Evolutionary conservation across 2,888 invertebrate species (phyloP).

Genomic region (Noctua janthe): DNA sequence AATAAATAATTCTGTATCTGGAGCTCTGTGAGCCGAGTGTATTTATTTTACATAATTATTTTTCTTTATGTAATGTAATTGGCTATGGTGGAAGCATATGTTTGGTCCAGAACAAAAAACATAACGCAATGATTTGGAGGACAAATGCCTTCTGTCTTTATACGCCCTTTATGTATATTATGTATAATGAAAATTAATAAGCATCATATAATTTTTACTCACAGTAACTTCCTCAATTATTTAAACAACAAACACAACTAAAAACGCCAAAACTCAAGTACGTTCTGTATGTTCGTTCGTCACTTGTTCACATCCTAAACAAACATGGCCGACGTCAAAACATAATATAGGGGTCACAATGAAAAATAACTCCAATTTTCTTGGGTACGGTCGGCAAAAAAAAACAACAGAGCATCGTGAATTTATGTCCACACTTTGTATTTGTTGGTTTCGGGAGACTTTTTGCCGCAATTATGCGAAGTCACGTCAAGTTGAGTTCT

Average conservation of each 20-base stretch:
- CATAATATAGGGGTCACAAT: constrained; percentile 58
- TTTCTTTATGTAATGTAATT: too few species aligned
- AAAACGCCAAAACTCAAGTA: constrained; percentile 20
- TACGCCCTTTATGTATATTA: too few species aligned
- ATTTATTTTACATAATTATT: too few species aligned
- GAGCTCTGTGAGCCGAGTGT: too few species aligned
- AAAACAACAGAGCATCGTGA: constrained; percentile 38
- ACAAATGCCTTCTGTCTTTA: too few species aligned
- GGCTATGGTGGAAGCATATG: too few species aligned
- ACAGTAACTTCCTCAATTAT: neutral
- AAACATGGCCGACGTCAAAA: constrained; percentile 60
- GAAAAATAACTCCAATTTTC: constrained; percentile 57
- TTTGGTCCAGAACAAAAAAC: too few species aligned
- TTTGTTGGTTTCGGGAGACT: constrained; percentile 39
- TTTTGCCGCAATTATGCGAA: constrained; percentile 52
- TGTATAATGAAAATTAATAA: constrained; percentile 9
- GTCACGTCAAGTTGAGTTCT: constrained; percentile 27
- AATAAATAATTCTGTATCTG: too few species aligned
- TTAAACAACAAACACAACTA: constrained; percentile 3
- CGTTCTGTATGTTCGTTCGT: constrained; percentile 49
- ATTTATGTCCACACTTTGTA: constrained; percentile 55
- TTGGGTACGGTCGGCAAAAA: constrained; percentile 57
- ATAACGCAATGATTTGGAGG: too few species aligned
- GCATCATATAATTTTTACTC: neutral
- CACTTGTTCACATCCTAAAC: constrained; percentile 58